Evolutionary conservation across 2,888 invertebrate species (phyloP).

Genomic region (Yponomeuta plumbellus): DNA sequence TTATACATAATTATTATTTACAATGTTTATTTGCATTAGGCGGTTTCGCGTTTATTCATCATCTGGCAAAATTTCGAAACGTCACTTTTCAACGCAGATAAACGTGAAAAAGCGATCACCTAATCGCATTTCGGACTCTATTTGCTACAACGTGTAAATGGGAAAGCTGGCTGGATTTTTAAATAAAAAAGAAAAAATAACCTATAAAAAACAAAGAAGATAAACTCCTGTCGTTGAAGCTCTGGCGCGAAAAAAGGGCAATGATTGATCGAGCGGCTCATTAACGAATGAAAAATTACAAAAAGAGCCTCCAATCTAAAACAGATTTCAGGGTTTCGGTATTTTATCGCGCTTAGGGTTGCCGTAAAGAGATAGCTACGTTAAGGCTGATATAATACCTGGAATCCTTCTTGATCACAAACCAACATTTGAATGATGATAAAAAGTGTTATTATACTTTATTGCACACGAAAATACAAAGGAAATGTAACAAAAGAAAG

Average conservation of each 20-base stretch:
- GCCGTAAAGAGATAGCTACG: background rate
- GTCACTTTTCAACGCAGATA: background rate
- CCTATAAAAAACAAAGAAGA: constrained; percentile 12
- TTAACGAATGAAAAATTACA: constrained; percentile 14
- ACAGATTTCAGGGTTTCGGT: constrained; percentile 8
- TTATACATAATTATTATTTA: too few relatives aligned
- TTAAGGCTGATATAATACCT: background rate
- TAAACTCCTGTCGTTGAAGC: constrained; percentile 13
- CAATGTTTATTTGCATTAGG: too few relatives aligned
- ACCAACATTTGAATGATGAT: too few relatives aligned
- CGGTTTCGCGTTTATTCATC: background rate
- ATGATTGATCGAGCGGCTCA: constrained; percentile 29
- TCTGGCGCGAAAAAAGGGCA: constrained; percentile 19
- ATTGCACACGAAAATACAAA: too few relatives aligned
- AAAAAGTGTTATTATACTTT: too few relatives aligned
- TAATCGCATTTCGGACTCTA: background rate
- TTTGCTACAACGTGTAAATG: background rate
- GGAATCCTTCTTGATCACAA: too few relatives aligned
- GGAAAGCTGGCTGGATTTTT: background rate
- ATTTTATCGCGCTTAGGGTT: background rate
- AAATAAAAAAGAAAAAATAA: constrained; percentile 3
- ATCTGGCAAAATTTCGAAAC: background rate
- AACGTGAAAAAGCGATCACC: background rate
- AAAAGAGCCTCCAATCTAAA: constrained; percentile 8
- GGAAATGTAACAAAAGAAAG: too few relatives aligned